Base-by-base conservation (phyloP, 1,140 invertebrate genomes). In the Cepaea nemoralis region DNA sequence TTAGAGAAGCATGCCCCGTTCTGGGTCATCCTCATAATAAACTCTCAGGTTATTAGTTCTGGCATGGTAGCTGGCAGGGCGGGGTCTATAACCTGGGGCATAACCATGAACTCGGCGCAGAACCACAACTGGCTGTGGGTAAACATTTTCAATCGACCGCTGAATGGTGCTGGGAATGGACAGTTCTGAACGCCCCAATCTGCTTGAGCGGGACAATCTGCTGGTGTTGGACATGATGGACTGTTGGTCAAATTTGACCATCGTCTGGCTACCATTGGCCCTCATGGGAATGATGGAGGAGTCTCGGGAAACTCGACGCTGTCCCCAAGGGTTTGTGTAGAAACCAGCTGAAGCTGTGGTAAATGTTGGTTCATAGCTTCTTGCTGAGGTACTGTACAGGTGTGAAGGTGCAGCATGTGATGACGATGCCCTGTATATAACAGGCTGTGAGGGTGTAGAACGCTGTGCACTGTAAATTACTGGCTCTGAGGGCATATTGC, bases 101-200 rank as follows among this genome's bases (percentile, higher is more conserved):
- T 69, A 31, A 2, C 31, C 40, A 14, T 5, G 10, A 27, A 31
- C 48, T 37, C 37, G 40, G 24, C 69, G 66, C 0, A 16, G n/a
- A 27, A 73, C 6, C 1, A 80, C 19, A 0, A 67, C 40, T n/a
- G 37, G 81, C 0, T 40, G 33, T 14, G 42, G 66, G 78, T 85
- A 85, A 22, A 77, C 80, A 27, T 82, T 33, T 67, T 85, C 84
- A 35, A 85, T 85, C 24, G 84, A 70, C 55, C 63, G 33, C 45
- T 80, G 35, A 6, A 85, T 45, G 31, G 82, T 82, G n/a, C 82
- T 67, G n/a, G 35, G 12, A 39, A 75, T 37, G 75, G 55, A 35
- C 55, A 67, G 45, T 37, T 40, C 66, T 69, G 75, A 63, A 1
- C 0, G 8, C 12, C 69, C 12, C 35, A 24, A 55, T 37, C 45